Evolutionary conservation across 2,797 vertebrate genomes (phyloP), one percentile per base, ranked within the genome.

Genomic region (Mastacembelus armatus): DNA sequence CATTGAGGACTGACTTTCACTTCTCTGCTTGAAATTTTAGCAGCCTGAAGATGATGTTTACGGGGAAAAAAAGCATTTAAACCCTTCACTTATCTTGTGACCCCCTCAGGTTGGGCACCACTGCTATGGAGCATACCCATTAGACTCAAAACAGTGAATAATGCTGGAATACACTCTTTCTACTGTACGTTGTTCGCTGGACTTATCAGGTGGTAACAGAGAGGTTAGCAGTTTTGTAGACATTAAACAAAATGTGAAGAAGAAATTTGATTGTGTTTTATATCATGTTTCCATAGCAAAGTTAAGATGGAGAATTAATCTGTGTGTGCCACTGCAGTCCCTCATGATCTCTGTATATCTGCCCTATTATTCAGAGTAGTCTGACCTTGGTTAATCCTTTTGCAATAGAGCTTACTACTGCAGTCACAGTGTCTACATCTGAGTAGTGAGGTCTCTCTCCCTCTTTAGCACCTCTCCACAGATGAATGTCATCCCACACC

Each of bases 351-450:
- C 33, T 63, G 73, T 60, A 10, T 62, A 68, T 61, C 58, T 45
- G 55, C 44, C n/a, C 49, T 71, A 56, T 78, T 39, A 51, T 65
- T 78, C 52, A 62, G 63, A 79, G 66, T 18, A 59, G 59, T 48
- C 39, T 48, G 55, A 80, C 39, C 63, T 62, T 64, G 24, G 22
- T 69, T 49, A 67, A 59, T 70, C 33, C 11, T 68, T 77, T 38
- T 60, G 63, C 77, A 77, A 42, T 58, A 64, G 55, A 74, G 39
- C 35, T 67, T 69, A 39, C 50, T 66, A 60, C 72, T 79, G 80
- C 48, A 54, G 48, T 74, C 78, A 86, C 83, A 77, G 78, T 75
- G 74, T 84, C 63, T 78, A 79, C 14, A 22, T 84, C 48, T n/a
- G n/a, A 71, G 78, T 68, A 75, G 49, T 74, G 56, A 72, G 32